Evolutionary conservation across 1,140 invertebrate species (phyloP).

Genomic region (Armadillidium nasatum): DNA sequence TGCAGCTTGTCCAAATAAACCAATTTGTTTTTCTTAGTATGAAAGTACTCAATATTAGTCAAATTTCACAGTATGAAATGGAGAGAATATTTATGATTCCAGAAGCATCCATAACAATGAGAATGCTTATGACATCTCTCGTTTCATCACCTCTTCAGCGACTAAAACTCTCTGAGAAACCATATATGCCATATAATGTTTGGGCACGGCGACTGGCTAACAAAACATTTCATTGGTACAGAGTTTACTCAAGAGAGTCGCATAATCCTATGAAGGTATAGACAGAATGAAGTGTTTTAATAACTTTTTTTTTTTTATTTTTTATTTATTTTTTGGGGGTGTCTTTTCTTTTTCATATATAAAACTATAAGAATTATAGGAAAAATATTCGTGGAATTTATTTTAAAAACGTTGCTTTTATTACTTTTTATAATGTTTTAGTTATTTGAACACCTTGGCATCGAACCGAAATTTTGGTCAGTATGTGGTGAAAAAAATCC

Average conservation of each 20-base stretch:
- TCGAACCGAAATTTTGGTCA: constrained; percentile 56
- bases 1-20: constrained; percentile 55
- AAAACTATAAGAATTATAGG: too few relatives aligned
- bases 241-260: constrained; percentile 53
- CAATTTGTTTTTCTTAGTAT: constrained; percentile 58
- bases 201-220: constrained; percentile 57
- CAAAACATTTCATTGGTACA: constrained; percentile 56
- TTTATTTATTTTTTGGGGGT: too few relatives aligned
- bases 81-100: constrained; percentile 60
- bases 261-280: constrained; percentile 53
- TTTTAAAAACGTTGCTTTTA: too few relatives aligned
- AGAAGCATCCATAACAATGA: constrained; percentile 56
- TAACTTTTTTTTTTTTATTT: too few relatives aligned
- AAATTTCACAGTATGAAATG: constrained; percentile 58
- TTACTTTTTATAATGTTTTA: constrained; percentile 44
- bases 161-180: constrained; percentile 50
- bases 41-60: constrained; percentile 52
- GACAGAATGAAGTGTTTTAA: neutral
- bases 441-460: constrained; percentile 55
- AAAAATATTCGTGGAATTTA: too few relatives aligned
- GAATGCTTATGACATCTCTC: constrained; percentile 58
- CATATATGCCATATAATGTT: constrained; percentile 59
- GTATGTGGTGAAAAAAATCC: constrained; percentile 53
- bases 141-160: constrained; percentile 50
- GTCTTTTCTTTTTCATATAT: too few relatives aligned